Percentiles rank a stretch among this genome's conserved stretches.
These are phyloP conservation scores for Meliscaeva auricollis DNA, from an alignment of 2,888 invertebrate genomes.

Conservation along the genomic window DNA sequence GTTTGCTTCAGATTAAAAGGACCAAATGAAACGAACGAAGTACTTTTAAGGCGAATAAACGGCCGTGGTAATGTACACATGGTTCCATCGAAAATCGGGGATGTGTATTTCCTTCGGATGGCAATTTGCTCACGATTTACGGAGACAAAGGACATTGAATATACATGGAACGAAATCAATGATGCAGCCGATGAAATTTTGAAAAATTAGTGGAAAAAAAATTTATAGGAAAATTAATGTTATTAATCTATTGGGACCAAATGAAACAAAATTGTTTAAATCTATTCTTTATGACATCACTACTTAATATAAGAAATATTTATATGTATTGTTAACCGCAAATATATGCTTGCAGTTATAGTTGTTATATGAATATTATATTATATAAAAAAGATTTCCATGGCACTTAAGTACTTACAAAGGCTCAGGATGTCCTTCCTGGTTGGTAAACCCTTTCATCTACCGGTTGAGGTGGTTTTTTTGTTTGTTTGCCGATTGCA, in stretches of 20 bases:
- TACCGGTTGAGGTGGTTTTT: no score
- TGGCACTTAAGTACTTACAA: no score
- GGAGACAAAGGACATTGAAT: conserved; percentile 91
- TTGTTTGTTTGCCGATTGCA: no score
- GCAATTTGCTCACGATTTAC: conserved; percentile 95
- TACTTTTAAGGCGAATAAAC: conserved; percentile 92
- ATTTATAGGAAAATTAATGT: neutral
- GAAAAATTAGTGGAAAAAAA: conserved; percentile 82
- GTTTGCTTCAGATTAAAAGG: conserved; percentile 98
- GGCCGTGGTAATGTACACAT: conserved; percentile 95
- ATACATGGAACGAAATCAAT: conserved; percentile 94
- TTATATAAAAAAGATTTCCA: no score
- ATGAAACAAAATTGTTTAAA: neutral
- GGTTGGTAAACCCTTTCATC: no score
- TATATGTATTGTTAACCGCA: no score
- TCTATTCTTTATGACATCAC: no score
- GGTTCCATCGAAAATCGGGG: conserved; percentile 95
- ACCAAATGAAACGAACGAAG: conserved; percentile 92
- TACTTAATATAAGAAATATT: no score
- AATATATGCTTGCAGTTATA: no score
- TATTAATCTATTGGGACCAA: conserved; percentile 33
- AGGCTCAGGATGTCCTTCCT: no score
- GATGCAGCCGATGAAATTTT: conserved; percentile 89
- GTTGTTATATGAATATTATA: no score
- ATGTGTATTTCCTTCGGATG: conserved; percentile 93